These are phyloP conservation scores for Linnaemya vulpina DNA, from an alignment of 2,888 invertebrate genomes.

Conservation along the genomic window DNA sequence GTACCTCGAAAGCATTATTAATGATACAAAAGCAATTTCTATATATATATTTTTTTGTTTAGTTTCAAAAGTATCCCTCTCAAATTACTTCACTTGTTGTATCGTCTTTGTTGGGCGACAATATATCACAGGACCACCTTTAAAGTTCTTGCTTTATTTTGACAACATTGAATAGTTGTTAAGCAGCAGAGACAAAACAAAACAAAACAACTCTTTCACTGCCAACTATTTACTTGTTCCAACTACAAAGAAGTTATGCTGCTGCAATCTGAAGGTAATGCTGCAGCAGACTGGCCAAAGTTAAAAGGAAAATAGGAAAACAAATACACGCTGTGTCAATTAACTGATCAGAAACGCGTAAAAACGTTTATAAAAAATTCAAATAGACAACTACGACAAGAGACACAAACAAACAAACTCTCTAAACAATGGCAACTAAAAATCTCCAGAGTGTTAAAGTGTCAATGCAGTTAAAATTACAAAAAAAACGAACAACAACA, in stretches of 20 bases:
- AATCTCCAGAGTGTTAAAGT: slow-evolving; percentile 70
- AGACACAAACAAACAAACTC: slow-evolving; percentile 18
- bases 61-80: background rate
- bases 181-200: background rate
- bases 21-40: background rate
- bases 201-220: background rate
- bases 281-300: background rate
- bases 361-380: slow-evolving; percentile 43
- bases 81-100: background rate
- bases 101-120: background rate
- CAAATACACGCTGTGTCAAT: slow-evolving; percentile 54
- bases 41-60: no score
- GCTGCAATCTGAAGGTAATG: slow-evolving; percentile 9
- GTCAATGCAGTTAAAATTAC: slow-evolving; percentile 67
- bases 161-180: slow-evolving; percentile 37
- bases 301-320: slow-evolving; percentile 17
- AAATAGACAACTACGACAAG: slow-evolving; percentile 13
- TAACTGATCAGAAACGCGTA: slow-evolving; percentile 66
- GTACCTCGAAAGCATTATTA: background rate
- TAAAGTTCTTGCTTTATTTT: slow-evolving; percentile 35
- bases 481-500: slow-evolving; percentile 38
- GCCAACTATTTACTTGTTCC: background rate
- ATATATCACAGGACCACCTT: slow-evolving; percentile 18
- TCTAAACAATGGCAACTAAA: slow-evolving; percentile 51
- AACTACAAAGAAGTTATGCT: slow-evolving; percentile 1